A percentile compares a stretch with the other conserved stretches of the same genome.
Evolutionary conservation across 2,888 invertebrate species (phyloP).

Genomic region (Halocaridina rubra): DNA sequence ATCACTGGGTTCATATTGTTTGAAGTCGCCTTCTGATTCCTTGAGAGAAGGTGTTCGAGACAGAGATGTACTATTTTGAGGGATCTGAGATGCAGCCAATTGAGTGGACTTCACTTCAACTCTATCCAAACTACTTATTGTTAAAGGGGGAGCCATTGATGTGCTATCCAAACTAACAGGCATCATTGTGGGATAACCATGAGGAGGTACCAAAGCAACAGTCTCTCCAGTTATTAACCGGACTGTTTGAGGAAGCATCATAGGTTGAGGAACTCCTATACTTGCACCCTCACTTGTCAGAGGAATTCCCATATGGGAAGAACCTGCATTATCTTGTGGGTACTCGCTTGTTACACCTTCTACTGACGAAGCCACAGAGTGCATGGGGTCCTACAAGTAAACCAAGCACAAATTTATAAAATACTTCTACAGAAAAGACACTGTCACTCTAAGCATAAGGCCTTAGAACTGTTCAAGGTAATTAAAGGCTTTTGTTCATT

Average conservation of each 20-base stretch:
- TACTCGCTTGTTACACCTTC: conserved; percentile 37
- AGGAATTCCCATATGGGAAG: conserved; percentile 32
- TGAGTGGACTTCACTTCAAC: neutral
- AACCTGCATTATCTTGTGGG: conserved; percentile 18
- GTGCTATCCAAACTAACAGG: conserved; percentile 19
- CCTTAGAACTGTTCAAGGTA: too few relatives aligned
- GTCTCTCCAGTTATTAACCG: conserved; percentile 33
- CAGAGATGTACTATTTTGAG: neutral
- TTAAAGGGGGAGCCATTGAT: neutral
- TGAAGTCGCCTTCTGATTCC: conserved; percentile 11
- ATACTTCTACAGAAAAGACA: too few relatives aligned
- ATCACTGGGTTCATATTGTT: conserved; percentile 14
- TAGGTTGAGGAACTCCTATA: neutral
- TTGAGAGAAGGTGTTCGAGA: conserved; percentile 35
- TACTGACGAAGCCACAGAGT: conserved; percentile 24
- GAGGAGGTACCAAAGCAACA: conserved; percentile 9
- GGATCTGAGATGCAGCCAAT: neutral
- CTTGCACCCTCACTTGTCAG: conserved; percentile 26
- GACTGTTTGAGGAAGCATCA: conserved; percentile 42
- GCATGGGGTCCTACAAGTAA: conserved; percentile 10
- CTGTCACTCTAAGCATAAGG: too few relatives aligned
- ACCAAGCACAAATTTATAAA: neutral
- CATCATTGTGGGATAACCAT: conserved; percentile 26
- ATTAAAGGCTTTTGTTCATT: too few relatives aligned
- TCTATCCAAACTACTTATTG: neutral